Percentiles rank a stretch among this genome's conserved stretches.
Conservation (phyloP, 1,140 invertebrate species). For the Lucilia sericata region DNA sequence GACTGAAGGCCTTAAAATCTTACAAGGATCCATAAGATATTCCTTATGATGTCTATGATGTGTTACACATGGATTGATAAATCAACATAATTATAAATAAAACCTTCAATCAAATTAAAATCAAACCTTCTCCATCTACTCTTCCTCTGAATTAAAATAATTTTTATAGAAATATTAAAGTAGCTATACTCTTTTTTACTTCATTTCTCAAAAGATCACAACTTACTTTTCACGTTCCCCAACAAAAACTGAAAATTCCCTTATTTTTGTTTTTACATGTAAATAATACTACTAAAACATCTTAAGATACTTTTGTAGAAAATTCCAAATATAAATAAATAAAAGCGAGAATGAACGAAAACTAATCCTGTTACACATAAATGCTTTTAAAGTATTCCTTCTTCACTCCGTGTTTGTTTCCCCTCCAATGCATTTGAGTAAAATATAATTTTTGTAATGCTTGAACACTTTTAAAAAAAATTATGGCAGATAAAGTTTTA, state of each 20-base stretch:
- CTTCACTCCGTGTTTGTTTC: not conserved
- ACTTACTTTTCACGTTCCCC: not conserved
- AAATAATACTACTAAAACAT: not conserved
- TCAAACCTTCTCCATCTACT: no score
- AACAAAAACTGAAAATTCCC: not conserved
- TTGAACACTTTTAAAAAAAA: not conserved
- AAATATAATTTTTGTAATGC: conserved; percentile 10
- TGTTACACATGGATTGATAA: no score
- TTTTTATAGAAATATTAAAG: no score
- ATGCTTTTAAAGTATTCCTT: not conserved
- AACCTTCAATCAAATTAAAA: no score
- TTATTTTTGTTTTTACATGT: not conserved
- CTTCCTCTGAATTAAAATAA: no score
- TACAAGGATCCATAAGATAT: no score
- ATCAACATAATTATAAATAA: no score
- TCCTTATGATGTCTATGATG: no score
- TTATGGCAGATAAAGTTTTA: conserved; percentile 29
- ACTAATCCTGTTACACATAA: conserved; percentile 26
- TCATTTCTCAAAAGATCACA: no score
- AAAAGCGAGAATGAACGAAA: not conserved
- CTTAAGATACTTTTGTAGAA: not conserved
- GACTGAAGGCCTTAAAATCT: no score
- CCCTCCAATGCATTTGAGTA: not conserved
- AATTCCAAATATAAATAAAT: not conserved
- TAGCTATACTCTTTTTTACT: no score